Percentiles rank a stretch among this genome's conserved stretches.
phyloP scores from a whole-genome alignment of 2,797 vertebrate genomes.

The Myotis findleyi region DNA sequence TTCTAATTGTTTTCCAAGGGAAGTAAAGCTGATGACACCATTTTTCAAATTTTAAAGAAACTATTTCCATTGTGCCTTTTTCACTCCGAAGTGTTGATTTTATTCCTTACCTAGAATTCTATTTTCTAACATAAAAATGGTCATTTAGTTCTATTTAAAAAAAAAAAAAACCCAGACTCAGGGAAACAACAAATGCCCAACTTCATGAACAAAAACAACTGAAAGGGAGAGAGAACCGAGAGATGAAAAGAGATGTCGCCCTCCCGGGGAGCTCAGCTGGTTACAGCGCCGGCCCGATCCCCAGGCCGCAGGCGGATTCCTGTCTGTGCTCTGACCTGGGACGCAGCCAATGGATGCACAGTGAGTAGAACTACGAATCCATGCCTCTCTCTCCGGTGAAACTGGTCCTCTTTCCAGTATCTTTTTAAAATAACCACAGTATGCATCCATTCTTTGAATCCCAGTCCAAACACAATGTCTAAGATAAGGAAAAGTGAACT shows the following conservation, averaged over 20 bases:
- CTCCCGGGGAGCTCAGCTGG: too few species aligned
- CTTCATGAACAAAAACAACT: background rate
- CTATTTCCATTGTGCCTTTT: background rate
- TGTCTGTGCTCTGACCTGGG: too few species aligned
- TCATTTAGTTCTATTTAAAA: too few species aligned
- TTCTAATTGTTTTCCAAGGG: background rate
- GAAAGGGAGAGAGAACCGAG: rapidly evolving
- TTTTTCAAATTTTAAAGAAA: background rate
- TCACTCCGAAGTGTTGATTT: background rate
- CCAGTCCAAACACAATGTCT: background rate
- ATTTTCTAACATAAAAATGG: too few species aligned
- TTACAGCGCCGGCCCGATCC: too few species aligned
- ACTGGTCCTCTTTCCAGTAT: background rate
- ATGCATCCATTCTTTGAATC: background rate
- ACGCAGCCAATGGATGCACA: background rate
- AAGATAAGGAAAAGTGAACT: background rate
- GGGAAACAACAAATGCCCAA: background rate
- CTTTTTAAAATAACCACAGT: too few species aligned
- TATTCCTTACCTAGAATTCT: too few species aligned
- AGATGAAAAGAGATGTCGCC: background rate
- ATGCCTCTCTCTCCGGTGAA: background rate
- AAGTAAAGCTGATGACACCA: background rate
- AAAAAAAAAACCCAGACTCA: background rate
- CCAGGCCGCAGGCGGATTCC: too few species aligned
- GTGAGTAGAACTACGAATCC: rapidly evolving